Conservation (phyloP, 2,888 invertebrate genomes). For the Thymelicus lineola region DNA sequence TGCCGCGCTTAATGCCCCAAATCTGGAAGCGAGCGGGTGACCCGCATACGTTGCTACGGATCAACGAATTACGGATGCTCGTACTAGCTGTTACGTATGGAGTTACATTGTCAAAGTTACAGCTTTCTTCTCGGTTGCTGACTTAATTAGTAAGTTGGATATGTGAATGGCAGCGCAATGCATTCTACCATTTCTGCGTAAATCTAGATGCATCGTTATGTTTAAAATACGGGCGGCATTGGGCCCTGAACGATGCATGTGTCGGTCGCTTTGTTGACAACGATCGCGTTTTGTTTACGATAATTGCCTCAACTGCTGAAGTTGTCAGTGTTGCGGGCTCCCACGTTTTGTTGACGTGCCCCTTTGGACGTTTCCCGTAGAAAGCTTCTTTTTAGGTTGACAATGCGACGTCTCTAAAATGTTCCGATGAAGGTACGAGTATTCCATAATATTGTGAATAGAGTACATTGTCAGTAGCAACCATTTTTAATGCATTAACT, state of each 20-base stretch:
- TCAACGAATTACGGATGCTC: conserved; percentile 57
- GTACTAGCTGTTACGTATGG: conserved; percentile 76
- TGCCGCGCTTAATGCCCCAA: conserved; percentile 21
- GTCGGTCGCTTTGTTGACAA: conserved; percentile 45
- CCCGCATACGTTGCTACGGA: conserved; percentile 44
- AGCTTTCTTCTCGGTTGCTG: conserved; percentile 80
- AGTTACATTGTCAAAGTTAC: conserved; percentile 82
- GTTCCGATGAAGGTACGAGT: neutral
- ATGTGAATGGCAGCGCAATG: conserved; percentile 84
- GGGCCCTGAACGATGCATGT: conserved; percentile 43
- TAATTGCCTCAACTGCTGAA: conserved; percentile 34
- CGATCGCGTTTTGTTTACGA: conserved; percentile 39
- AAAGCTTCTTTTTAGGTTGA: conserved; percentile 1
- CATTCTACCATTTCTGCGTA: conserved; percentile 67
- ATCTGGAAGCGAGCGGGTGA: conserved; percentile 20
- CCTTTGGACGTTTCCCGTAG: neutral
- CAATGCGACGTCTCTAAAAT: conserved; percentile 16
- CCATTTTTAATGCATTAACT: too few relatives aligned
- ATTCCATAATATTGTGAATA: too few relatives aligned
- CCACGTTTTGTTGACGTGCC: conserved; percentile 25
- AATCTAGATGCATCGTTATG: conserved; percentile 79
- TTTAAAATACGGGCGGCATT: conserved; percentile 77
- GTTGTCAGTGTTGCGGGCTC: conserved; percentile 24
- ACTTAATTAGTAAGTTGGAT: conserved; percentile 84
- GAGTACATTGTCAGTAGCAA: too few relatives aligned